Conservation (phyloP, 53 echinoderm and acorn worm genomes). For the Echinometra lucunter region DNA sequence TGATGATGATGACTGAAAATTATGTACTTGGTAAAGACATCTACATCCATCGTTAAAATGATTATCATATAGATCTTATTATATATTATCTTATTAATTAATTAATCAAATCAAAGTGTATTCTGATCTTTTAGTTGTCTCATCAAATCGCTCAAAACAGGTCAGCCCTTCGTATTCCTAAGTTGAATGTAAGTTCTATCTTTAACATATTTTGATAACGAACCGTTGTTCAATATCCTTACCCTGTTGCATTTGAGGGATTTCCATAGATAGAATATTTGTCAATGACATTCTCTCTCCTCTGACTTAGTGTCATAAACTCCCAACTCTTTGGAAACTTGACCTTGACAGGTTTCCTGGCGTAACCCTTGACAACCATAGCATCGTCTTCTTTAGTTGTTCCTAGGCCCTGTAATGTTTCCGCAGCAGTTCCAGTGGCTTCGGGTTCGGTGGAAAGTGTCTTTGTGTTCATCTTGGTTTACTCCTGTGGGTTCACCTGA, state of each 20-base stretch:
- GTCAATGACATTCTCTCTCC: slow-evolving; percentile 84
- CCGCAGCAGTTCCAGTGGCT: background rate
- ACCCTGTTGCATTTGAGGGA: background rate
- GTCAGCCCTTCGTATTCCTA: no score
- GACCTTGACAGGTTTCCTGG: slow-evolving; percentile 80
- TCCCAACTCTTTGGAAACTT: slow-evolving; percentile 85
- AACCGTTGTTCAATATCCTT: slow-evolving; percentile 36
- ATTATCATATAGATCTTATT: no score
- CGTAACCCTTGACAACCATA: slow-evolving; percentile 62
- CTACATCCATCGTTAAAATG: no score
- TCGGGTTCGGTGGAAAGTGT: slow-evolving; percentile 2
- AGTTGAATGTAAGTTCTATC: no score
- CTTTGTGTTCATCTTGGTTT: background rate
- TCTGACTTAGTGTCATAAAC: slow-evolving; percentile 74
- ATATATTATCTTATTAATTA: no score
- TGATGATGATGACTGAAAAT: no score
- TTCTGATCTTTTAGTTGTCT: no score
- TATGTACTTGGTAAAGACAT: no score
- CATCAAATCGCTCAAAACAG: no score
- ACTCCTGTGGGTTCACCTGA: background rate
- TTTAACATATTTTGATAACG: no score
- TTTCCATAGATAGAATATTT: slow-evolving; percentile 80
- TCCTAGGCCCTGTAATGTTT: background rate
- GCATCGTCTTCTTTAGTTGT: slow-evolving; percentile 5
- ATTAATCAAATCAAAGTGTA: no score